Conservation (phyloP, 2,797 vertebrate species). For the Acrocephalus scirpaceus region DNA sequence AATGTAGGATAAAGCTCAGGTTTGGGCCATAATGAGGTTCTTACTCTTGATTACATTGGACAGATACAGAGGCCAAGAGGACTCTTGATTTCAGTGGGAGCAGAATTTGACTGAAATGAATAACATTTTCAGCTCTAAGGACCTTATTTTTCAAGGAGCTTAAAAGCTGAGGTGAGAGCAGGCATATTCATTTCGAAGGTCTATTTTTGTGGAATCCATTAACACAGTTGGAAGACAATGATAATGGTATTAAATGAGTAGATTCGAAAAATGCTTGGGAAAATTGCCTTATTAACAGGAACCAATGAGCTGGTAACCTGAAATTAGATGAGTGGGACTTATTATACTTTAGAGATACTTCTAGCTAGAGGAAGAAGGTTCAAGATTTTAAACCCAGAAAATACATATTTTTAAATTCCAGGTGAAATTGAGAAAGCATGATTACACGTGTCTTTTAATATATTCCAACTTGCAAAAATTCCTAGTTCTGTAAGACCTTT, state of each 20-base stretch:
- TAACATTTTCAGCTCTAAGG: not conserved
- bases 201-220: constrained; percentile 23
- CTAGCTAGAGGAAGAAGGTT: not conserved
- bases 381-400: not conserved
- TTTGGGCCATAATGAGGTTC: not conserved
- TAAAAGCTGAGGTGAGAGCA: not conserved
- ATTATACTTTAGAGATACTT: not conserved
- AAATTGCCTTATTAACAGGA: constrained; percentile 42
- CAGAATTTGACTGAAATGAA: not conserved
- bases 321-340: constrained; percentile 12
- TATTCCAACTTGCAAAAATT: not conserved
- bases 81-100: not conserved
- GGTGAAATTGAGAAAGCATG: not conserved
- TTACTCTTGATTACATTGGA: not conserved
- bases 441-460: not conserved
- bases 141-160: not conserved
- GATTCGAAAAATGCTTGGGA: constrained; percentile 8
- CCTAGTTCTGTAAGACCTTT: not conserved
- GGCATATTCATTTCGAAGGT: not conserved
- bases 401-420: not conserved
- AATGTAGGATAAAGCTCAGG: not conserved
- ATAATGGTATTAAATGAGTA: constrained; percentile 31
- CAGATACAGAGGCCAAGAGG: not conserved
- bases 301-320: constrained; percentile 38
- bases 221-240: constrained; percentile 19